Evolutionary conservation across 2,888 invertebrate species (phyloP).

Genomic region (Troilus luridus): DNA sequence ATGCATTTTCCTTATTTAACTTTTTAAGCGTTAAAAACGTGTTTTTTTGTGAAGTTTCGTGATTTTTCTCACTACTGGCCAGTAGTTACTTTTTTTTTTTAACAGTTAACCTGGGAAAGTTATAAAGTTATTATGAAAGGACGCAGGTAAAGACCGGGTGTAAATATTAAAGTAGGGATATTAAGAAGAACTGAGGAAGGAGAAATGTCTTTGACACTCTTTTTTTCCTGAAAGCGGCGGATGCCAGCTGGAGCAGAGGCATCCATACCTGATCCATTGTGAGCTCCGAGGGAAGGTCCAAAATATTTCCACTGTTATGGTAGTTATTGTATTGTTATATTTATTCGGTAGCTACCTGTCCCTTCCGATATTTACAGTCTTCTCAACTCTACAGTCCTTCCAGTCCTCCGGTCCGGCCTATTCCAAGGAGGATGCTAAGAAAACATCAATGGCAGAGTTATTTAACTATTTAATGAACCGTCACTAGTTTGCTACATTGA

Average conservation of each 20-base stretch:
- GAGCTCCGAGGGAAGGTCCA: neutral
- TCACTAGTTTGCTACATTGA: neutral
- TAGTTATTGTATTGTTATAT: slow-evolving; percentile 9
- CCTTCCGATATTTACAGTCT: neutral
- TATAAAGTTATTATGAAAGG: neutral
- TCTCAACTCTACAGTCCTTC: neutral
- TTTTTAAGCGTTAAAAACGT: too few species aligned
- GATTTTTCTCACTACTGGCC: too few species aligned
- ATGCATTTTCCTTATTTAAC: too few species aligned
- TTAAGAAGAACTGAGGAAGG: neutral
- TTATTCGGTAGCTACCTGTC: slow-evolving; percentile 22
- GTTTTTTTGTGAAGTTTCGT: too few species aligned
- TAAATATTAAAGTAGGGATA: slow-evolving; percentile 18
- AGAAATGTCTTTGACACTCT: slow-evolving; percentile 22
- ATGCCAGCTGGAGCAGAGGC: neutral
- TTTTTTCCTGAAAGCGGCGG: neutral
- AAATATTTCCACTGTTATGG: slow-evolving; percentile 15
- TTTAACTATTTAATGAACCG: neutral
- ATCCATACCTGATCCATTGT: neutral
- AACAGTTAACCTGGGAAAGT: neutral
- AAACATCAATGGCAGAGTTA: neutral
- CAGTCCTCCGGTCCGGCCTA: neutral
- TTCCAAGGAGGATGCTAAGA: neutral
- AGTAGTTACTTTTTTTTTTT: neutral
- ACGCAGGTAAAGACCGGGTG: neutral